A percentile compares a stretch with the other conserved stretches of the same genome.
Conservation (phyloP, 2,888 invertebrate genomes). For the Aphodius sticticus region DNA sequence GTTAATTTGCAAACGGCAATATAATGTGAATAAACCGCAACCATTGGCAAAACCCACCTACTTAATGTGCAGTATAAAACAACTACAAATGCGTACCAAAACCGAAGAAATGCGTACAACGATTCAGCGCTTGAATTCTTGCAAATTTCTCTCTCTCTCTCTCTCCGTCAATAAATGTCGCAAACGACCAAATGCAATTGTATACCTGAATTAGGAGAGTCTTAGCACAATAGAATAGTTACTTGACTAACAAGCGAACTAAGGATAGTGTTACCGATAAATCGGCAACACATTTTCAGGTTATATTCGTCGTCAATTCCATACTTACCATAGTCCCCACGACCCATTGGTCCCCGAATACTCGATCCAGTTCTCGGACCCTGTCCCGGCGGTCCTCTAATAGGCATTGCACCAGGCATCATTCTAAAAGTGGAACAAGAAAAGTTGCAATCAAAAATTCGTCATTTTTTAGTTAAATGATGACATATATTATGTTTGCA, state of each 20-base stretch:
- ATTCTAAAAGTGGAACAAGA: conserved; percentile 58
- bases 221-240: conserved; percentile 56
- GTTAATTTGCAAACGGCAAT: conserved; percentile 13
- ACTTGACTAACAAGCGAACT: conserved; percentile 56
- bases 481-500: no score
- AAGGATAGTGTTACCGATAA: conserved; percentile 29
- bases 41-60: background rate
- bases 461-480: background rate
- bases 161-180: background rate
- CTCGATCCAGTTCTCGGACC: conserved; percentile 61
- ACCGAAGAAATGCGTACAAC: background rate
- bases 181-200: conserved; percentile 23
- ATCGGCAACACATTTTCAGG: background rate
- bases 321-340: conserved; percentile 91
- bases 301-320: conserved; percentile 33
- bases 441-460: conserved; percentile 29
- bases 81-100: background rate
- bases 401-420: conserved; percentile 71
- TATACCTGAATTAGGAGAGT: conserved; percentile 38
- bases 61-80: background rate
- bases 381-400: conserved; percentile 63
- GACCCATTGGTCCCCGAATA: conserved; percentile 77
- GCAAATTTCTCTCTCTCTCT: background rate
- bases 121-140: background rate
- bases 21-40: background rate